Evolutionary conservation across 37 sponge, comb jelly and placozoan genomes (phyloP).

Genomic region (Ianthella basta): DNA sequence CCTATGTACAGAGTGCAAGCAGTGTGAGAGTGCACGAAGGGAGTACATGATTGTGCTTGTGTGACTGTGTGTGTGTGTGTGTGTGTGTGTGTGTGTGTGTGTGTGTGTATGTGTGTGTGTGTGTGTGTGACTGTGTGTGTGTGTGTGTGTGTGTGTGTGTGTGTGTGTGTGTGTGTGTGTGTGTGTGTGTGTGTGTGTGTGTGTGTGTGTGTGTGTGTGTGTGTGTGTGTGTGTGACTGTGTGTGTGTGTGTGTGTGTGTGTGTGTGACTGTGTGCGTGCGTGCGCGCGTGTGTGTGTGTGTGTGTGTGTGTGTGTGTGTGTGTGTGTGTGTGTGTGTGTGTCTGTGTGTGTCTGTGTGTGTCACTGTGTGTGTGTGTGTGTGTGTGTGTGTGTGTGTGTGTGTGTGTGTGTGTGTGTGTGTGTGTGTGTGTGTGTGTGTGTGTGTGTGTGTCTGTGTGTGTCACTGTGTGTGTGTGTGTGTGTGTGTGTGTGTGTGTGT

Average conservation of each 20-base stretch:
- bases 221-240: slow-evolving; percentile 42
- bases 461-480: no score
- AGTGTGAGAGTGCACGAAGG: no score
- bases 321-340: slow-evolving; percentile 48
- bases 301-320: slow-evolving; percentile 49
- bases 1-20: no score
- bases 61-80: slow-evolving; percentile 7
- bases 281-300: slow-evolving; percentile 43
- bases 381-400: slow-evolving; percentile 22
- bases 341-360: slow-evolving; percentile 27
- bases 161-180: slow-evolving; percentile 56
- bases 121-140: slow-evolving; percentile 46
- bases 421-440: slow-evolving; percentile 27
- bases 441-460: slow-evolving; percentile 19
- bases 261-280: slow-evolving; percentile 42
- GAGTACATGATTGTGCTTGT: not conserved
- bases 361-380: slow-evolving; percentile 16
- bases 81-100: slow-evolving; percentile 51
- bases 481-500: no score
- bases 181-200: slow-evolving; percentile 57
- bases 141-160: slow-evolving; percentile 39
- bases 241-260: slow-evolving; percentile 46
- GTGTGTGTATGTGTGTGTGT: slow-evolving; percentile 51
- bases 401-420: slow-evolving; percentile 19
- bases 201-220: slow-evolving; percentile 43